These are phyloP conservation scores for Malurus alboscapulatus DNA, from an alignment of 2,113 vertebrate genomes.

Conservation along the genomic window DNA sequence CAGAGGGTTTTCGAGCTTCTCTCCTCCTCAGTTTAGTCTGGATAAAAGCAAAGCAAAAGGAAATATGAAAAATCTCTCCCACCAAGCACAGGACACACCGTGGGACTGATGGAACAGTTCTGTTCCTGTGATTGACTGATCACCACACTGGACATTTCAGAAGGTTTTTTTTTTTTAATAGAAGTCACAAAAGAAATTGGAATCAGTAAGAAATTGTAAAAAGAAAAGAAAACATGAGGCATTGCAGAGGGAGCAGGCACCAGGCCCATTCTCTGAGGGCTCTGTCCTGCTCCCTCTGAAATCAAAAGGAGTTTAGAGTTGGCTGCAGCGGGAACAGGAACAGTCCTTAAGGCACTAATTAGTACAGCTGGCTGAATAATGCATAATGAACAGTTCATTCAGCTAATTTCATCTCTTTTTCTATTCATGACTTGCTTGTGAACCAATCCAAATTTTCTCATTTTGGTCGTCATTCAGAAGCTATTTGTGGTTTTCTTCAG, in stretches of 20 bases:
- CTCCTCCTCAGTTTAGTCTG: neutral
- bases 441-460: conserved; percentile 41
- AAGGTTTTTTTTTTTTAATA: neutral
- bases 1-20: neutral
- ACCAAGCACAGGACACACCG: neutral
- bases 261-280: conserved; percentile 6
- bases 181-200: neutral
- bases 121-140: neutral
- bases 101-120: neutral
- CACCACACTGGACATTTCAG: neutral
- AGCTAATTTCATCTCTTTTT: conserved; percentile 56
- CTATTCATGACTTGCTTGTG: conserved; percentile 27
- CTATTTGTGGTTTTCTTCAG: conserved; percentile 56
- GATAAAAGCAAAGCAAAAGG: neutral
- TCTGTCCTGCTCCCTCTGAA: conserved; percentile 37
- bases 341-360: conserved; percentile 66
- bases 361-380: conserved; percentile 64
- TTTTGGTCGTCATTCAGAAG: conserved; percentile 19
- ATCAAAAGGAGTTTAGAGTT: conserved; percentile 47
- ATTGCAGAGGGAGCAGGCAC: conserved; percentile 22
- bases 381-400: conserved; percentile 64
- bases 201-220: conserved; percentile 13
- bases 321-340: conserved; percentile 54
- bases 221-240: neutral
- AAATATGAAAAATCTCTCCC: neutral